Conservation (phyloP, 1,140 invertebrate species). For the Ips nitidus region DNA sequence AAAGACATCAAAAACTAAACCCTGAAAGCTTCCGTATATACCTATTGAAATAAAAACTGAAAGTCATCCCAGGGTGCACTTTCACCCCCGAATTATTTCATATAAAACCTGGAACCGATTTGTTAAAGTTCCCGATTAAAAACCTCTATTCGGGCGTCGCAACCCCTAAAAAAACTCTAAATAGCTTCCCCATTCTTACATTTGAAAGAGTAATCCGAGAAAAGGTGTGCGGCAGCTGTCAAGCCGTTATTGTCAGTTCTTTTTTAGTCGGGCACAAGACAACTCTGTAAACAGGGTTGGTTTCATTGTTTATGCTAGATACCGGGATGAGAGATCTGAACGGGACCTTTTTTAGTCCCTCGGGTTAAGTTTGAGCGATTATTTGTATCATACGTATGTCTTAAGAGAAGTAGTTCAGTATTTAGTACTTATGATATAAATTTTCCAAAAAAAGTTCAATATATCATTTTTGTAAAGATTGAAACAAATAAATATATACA, state of each 20-base stretch:
- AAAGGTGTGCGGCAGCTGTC: conserved; percentile 31
- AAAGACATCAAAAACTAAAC: too few relatives aligned
- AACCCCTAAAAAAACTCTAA: conserved; percentile 31
- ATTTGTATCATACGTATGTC: too few relatives aligned
- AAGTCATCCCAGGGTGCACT: conserved; percentile 10
- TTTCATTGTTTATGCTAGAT: conserved; percentile 13
- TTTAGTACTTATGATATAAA: too few relatives aligned
- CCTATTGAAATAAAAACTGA: conserved; percentile 3
- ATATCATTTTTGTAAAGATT: too few relatives aligned
- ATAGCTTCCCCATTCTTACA: conserved; percentile 32
- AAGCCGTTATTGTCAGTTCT: conserved; percentile 30
- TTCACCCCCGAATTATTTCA: conserved; percentile 9
- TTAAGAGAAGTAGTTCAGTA: too few relatives aligned
- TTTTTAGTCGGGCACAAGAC: conserved; percentile 11
- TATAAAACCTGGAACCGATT: conserved; percentile 24
- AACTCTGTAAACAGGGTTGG: conserved; percentile 7
- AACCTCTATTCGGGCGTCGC: conserved; percentile 29
- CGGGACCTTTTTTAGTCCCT: not conserved
- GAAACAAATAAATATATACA: too few relatives aligned
- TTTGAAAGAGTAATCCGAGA: conserved; percentile 34
- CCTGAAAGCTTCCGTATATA: too few relatives aligned
- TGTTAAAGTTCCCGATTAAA: conserved; percentile 24
- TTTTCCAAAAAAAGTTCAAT: too few relatives aligned
- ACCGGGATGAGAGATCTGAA: conserved; percentile 3
- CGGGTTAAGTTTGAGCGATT: too few relatives aligned